A percentile compares a stretch with the other conserved stretches of the same genome.
These are phyloP conservation scores for Limnodromus scolopaceus DNA, from an alignment of 2,797 vertebrate species.

Conservation along the genomic window DNA sequence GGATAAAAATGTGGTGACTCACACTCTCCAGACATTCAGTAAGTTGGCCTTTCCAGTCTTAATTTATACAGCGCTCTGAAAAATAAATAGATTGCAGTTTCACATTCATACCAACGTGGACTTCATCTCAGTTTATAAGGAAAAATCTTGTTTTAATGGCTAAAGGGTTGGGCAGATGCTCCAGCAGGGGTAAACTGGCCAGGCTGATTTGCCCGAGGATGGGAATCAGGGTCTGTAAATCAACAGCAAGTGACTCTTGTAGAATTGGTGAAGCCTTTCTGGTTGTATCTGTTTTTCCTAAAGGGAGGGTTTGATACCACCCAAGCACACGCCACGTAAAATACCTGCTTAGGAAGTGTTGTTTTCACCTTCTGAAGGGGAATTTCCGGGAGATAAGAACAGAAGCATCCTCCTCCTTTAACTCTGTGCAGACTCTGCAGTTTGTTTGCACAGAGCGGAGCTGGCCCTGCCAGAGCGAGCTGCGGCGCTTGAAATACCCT, in stretches of 20 bases:
- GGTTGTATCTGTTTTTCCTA: neutral
- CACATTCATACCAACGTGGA: neutral
- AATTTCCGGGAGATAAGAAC: neutral
- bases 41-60: constrained; percentile 22
- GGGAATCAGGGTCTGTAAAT: neutral
- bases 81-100: constrained; percentile 4
- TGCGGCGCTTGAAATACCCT: neutral
- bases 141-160: neutral
- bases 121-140: neutral
- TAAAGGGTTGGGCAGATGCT: neutral
- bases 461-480: neutral
- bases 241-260: neutral
- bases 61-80: neutral
- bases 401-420: neutral
- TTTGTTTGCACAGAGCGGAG: neutral
- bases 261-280: neutral
- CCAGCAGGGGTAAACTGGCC: neutral
- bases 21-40: neutral
- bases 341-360: neutral
- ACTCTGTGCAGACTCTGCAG: neutral
- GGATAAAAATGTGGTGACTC: constrained; percentile 10
- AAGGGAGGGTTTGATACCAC: neutral
- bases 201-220: neutral
- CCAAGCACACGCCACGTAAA: neutral
- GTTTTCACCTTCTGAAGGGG: neutral